Conservation (phyloP, 2,113 vertebrate genomes). For the Todiramphus saurophagus region DNA sequence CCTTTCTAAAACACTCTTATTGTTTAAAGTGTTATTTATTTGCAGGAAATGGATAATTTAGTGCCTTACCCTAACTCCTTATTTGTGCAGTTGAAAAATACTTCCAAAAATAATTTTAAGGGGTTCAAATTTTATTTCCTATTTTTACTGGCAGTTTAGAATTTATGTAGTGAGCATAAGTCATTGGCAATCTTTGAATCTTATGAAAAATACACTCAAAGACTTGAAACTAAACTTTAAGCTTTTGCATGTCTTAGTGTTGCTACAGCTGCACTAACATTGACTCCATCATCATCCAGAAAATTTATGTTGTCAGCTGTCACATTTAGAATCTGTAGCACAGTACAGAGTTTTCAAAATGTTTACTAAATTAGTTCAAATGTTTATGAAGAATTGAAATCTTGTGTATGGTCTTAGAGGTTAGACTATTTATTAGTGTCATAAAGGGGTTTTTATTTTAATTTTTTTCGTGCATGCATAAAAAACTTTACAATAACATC, state of each 20-base stretch:
- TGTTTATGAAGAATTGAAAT: constrained; percentile 60
- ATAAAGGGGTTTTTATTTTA: constrained; percentile 1
- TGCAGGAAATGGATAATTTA: constrained; percentile 39
- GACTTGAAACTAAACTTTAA: constrained; percentile 31
- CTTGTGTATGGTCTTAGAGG: constrained; percentile 30
- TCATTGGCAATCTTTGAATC: constrained; percentile 19
- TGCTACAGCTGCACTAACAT: constrained; percentile 64
- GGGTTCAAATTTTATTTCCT: constrained; percentile 54
- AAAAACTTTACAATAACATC: constrained; percentile 35
- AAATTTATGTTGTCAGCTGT: constrained; percentile 52
- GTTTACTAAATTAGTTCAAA: constrained; percentile 49
- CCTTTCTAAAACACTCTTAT: not conserved
- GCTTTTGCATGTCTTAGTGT: constrained; percentile 26
- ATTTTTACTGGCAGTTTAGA: constrained; percentile 55
- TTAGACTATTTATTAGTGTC: constrained; percentile 43
- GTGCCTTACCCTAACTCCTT: constrained; percentile 5
- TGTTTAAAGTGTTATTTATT: constrained; percentile 21
- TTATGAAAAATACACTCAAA: constrained; percentile 28
- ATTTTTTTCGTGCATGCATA: constrained; percentile 1
- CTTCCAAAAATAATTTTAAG: constrained; percentile 38
- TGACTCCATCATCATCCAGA: constrained; percentile 50
- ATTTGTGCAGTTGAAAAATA: constrained; percentile 32
- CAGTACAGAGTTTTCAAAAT: constrained; percentile 45
- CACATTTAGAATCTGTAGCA: constrained; percentile 27
- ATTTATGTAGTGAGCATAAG: constrained; percentile 19